Evolutionary conservation across 2,113 vertebrate species (phyloP).

Genomic region (Lepisosteus oculatus): DNA sequence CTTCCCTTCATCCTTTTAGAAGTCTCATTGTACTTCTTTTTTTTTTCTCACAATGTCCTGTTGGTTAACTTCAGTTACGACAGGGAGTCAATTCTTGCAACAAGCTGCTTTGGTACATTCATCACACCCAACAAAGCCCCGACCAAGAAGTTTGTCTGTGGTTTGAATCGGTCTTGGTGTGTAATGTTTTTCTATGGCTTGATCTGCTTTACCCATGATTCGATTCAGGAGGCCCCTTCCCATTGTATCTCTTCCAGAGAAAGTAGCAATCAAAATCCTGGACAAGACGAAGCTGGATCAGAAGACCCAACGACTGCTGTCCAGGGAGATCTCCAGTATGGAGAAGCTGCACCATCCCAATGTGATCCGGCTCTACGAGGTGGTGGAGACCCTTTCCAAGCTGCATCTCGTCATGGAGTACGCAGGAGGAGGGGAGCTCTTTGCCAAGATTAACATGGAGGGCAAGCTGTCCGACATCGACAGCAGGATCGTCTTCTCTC

Average conservation of each 20-base stretch:
- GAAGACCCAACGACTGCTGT: slow-evolving; percentile 89
- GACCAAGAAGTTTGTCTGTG: too few species aligned
- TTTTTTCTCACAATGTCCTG: too few species aligned
- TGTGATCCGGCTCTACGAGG: slow-evolving; percentile 94
- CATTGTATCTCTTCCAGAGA: slow-evolving; percentile 67
- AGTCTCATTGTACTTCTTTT: too few species aligned
- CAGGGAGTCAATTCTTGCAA: too few species aligned
- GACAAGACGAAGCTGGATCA: slow-evolving; percentile 95
- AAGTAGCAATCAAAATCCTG: slow-evolving; percentile 96
- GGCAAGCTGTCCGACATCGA: slow-evolving; percentile 86
- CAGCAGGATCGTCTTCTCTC: slow-evolving; percentile 87
- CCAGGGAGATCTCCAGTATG: slow-evolving; percentile 96
- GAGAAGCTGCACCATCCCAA: slow-evolving; percentile 94
- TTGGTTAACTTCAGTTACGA: too few species aligned
- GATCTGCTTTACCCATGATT: too few species aligned
- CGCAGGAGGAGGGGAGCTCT: slow-evolving; percentile 90
- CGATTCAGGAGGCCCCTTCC: too few species aligned
- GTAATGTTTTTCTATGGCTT: too few species aligned
- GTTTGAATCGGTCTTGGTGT: too few species aligned
- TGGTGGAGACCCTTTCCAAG: slow-evolving; percentile 92
- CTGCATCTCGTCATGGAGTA: slow-evolving; percentile 95
- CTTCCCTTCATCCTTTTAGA: too few species aligned
- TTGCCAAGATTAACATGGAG: slow-evolving; percentile 87
- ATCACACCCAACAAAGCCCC: too few species aligned
- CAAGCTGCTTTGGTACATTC: too few species aligned